Base-by-base conservation (phyloP, 2,888 invertebrate species). In the Pseudanteris insignis region DNA sequence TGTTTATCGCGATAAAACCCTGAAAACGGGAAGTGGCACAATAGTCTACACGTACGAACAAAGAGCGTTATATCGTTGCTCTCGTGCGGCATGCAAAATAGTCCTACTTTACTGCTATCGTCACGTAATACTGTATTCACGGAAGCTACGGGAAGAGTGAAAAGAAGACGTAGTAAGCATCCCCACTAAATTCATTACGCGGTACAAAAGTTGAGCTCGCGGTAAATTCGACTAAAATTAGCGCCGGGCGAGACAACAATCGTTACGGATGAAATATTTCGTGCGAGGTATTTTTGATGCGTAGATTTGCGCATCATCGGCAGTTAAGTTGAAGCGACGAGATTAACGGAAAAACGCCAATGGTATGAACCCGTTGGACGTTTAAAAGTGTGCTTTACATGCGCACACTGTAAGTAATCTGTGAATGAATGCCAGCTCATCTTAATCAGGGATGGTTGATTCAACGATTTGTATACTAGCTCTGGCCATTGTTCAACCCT, bases 1-100 rank as follows among this genome's bases (percentile, higher is more conserved):
- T 71, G 71, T 71, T 72, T 71, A 72, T 72, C 71, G 71, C 69
- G 72, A 70, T 72, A 71, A 53, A 60, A 53, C 71, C 67, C 70
- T 64, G 69, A 64, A 66, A 71, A 69, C 72, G 68, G 71, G 71
- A 72, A 71, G 63, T 65, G 55, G 46, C 36, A 64, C 60, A 64
- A 66, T 64, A 44, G 61, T 37, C 54, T 53, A 37, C 36, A 63
- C 66, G 61, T 30, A 51, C 60, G 60, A 69, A 72, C 72, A 72
- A 72, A 72, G 67, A 67, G 65, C 40, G 61, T 50, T 47, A 51
- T 57, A 57, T 47, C 47, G 53, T 40, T 43, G 24, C 34, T 54
- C 32, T 50, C 40, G 18, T 18, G 18, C 36, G 40, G 58, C 63
- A 41, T 54, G 63, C 48, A 46, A 53, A 57, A 46, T 53, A 57